Base-by-base conservation (phyloP, 2,888 invertebrate genomes). In the Leptinotarsa tumamoca region DNA sequence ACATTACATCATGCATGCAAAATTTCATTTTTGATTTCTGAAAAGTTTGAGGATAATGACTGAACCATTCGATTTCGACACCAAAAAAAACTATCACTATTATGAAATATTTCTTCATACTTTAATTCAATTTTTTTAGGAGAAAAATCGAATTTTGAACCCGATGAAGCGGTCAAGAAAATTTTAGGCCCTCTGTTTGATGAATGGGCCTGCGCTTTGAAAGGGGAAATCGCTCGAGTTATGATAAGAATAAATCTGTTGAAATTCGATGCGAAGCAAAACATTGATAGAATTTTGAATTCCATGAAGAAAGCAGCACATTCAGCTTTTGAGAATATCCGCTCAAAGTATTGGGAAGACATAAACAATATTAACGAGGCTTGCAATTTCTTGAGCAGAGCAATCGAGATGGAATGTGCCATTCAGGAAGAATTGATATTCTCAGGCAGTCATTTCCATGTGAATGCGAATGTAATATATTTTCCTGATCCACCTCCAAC, bases 151-250 rank as follows among this genome's bases (percentile, higher is more conserved):
- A 67, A 72, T 4, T 77, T 80, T n/a, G 81, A 81, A 75, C 78
- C 79, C 1, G 79, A 80, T 27, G 80, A 82, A 68, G 81, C 82
- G 10, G 83, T 86, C 1, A 84, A 84, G 74, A 82, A 85, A 70
- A 82, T 82, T 80, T 72, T 89, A 87, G 83, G 89, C 85, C 85
- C 84, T 85, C 63, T 91, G 80, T 84, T 91, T 18, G 89, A 90
- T 33, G 92, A 93, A 85, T 93, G 92, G 92, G 87, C 87, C 21
- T 89, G 89, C 84, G 92, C 90, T 14, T 84, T 91, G 4, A 88
- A 89, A 72, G 92, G 91, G 33, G 93, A 93, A 87, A 88, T 89
- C 82, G 89, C 87, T 74, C 88, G 93, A 78, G 88, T 89, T 2
- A 87, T 85, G 67, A 82, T 90, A 67, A 89, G 92, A 67, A 83